Evolutionary conservation across 1,140 invertebrate genomes (phyloP), one percentile per base, ranked within the genome.

Genomic region (Aleiodes sp.): DNA sequence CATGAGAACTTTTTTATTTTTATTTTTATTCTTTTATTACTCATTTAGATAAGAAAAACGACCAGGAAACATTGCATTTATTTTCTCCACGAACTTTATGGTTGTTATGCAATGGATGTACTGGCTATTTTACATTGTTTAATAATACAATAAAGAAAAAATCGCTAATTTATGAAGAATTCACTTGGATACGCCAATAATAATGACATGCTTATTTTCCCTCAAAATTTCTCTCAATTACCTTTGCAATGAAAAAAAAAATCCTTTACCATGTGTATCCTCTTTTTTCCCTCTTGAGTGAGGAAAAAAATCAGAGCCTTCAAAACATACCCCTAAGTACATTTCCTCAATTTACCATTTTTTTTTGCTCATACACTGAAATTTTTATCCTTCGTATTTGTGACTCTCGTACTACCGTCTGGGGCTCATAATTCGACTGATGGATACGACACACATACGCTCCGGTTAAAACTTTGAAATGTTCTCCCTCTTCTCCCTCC

Each of bases 381-480:
- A 24, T 33, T 46, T 37, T 26, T 68, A 16, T 24, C 16, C 19
- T 10, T 43, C 28, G 8, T 35, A n/a, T 62, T n/a, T 33, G 3
- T 24, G 41, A 21, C n/a, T 60, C 7, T 29, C 16, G 21, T 19
- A 39, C 57, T 46, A 35, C 69, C 70, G 61, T 73, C 59, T 61
- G 60, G 69, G 72, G 75, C 77, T 78, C 74, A 78, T 78, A 78
- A 80, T 80, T 79, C 76, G 76, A 46, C 73, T 73, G 76, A 78
- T 76, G 77, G 72, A 57, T 71, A 72, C 76, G 76, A 78, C 77
- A 78, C 78, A 68, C 65, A 59, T 59, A 79, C 77, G 78, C 75
- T 75, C 73, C 61, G 74, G 71, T 80, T 78, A 78, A 78, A 80
- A 79, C 75, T 80, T 79, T 71, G 70, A 72, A 69, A 74, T 74